phyloP scores from a whole-genome alignment of 2,888 invertebrate species.

The Deilephila porcellus region DNA sequence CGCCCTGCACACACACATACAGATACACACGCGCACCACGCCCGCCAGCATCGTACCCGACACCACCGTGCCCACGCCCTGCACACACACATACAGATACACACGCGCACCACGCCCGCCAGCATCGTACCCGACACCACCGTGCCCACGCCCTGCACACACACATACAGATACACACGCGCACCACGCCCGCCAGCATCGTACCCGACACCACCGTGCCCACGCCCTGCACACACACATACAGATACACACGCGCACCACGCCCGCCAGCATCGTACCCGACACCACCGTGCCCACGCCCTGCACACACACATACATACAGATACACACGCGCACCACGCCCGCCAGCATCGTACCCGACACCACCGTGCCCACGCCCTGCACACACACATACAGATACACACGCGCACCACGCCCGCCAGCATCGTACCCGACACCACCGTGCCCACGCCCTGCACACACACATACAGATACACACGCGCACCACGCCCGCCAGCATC shows the following conservation, averaged over 20 bases:
- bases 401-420: constrained; percentile 93
- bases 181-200: constrained; percentile 95
- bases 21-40: no score
- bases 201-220: constrained; percentile 99
- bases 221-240: constrained; percentile 88
- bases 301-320: constrained; percentile 67
- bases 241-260: constrained; percentile 87
- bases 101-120: constrained; percentile 92
- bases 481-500: constrained; percentile 95
- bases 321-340: constrained; percentile 87
- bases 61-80: no score
- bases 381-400: constrained; percentile 31
- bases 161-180: constrained; percentile 67
- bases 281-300: constrained; percentile 99
- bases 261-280: constrained; percentile 97
- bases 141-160: constrained; percentile 95
- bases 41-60: no score
- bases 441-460: constrained; percentile 95
- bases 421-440: constrained; percentile 98
- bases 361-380: constrained; percentile 99
- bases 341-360: constrained; percentile 98
- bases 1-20: no score
- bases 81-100: no score
- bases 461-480: constrained; percentile 67
- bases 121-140: constrained; percentile 98